phyloP scores from a whole-genome alignment of 1,140 invertebrate species.

The Platyura marginata region DNA sequence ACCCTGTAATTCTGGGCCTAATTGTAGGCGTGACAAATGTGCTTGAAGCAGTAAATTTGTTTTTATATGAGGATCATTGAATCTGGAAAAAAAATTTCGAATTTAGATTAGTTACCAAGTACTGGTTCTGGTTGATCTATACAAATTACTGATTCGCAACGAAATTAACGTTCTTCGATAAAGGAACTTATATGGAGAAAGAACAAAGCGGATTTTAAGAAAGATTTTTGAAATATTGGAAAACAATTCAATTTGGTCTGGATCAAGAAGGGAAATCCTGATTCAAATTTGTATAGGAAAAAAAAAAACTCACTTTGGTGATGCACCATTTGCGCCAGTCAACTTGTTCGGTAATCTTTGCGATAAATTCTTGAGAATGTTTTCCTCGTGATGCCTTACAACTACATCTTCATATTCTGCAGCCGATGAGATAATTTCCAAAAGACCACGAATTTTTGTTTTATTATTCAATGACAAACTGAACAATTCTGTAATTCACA shows the following conservation, averaged over 20 bases:
- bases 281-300: too few relatives aligned
- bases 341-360: conserved; percentile 63
- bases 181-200: too few relatives aligned
- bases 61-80: conserved; percentile 95
- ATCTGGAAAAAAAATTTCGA: conserved; percentile 34
- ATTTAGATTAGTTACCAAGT: too few relatives aligned
- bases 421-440: conserved; percentile 96
- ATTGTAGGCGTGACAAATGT: conserved; percentile 82
- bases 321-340: conserved; percentile 30
- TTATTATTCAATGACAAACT: conserved; percentile 91
- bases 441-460: conserved; percentile 88
- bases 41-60: conserved; percentile 92
- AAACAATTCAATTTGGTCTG: too few relatives aligned
- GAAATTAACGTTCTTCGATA: too few relatives aligned
- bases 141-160: too few relatives aligned
- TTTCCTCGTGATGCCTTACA: conserved; percentile 89
- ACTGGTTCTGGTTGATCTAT: too few relatives aligned
- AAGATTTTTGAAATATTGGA: too few relatives aligned
- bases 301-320: conserved; percentile 29
- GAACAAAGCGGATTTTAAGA: too few relatives aligned
- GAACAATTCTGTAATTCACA: conserved; percentile 72
- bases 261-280: too few relatives aligned
- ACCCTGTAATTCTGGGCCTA: conserved; percentile 89
- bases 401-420: conserved; percentile 92
- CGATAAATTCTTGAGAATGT: conserved; percentile 64